Percentiles rank a stretch among this genome's conserved stretches.
These are phyloP conservation scores for Trididemnum clinides DNA, from an alignment of 23 tunicate genomes.

Conservation along the genomic window DNA sequence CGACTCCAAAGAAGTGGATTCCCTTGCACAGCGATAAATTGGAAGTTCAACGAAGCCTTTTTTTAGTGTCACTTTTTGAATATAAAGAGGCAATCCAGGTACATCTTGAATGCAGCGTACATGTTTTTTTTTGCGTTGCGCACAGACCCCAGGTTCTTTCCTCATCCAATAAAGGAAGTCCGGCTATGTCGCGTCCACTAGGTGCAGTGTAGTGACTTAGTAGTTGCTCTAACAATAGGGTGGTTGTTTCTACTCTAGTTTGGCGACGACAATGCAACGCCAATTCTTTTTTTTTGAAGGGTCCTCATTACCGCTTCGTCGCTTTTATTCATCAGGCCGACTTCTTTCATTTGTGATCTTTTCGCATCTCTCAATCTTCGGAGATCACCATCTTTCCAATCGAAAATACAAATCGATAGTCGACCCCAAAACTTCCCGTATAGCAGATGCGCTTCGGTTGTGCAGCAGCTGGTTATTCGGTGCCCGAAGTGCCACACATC, in stretches of 20 bases:
- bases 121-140: no score
- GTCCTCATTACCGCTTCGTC: not conserved
- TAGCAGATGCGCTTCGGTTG: constrained; percentile 30
- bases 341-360: not conserved
- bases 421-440: constrained; percentile 11
- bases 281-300: not conserved
- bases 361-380: not conserved
- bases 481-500: constrained; percentile 47
- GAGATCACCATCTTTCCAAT: constrained; percentile 12
- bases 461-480: not conserved
- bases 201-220: no score
- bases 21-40: no score
- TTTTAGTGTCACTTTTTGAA: no score
- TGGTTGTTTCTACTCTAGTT: not conserved
- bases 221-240: not conserved
- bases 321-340: not conserved
- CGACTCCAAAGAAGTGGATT: no score
- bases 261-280: constrained; percentile 22
- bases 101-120: no score
- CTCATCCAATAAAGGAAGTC: no score
- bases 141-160: no score
- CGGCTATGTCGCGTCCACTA: no score
- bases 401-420: constrained; percentile 31
- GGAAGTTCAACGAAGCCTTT: no score
- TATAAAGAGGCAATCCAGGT: no score